Base-by-base conservation (phyloP, 2,797 vertebrate genomes). In the Takifugu ocellatus region DNA sequence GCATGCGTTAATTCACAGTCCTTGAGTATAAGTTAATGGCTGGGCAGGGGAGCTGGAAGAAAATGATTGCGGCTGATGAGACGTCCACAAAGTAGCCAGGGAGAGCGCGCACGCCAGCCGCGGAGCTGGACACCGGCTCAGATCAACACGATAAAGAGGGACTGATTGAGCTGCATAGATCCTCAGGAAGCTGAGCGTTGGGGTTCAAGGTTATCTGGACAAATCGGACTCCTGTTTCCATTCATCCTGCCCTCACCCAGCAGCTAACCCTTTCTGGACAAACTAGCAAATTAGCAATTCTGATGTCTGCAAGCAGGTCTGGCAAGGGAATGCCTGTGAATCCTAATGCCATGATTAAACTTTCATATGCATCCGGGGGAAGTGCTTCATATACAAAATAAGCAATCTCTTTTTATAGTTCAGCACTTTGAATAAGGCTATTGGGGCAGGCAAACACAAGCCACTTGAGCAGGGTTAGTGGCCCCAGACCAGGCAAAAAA, bases 341-440 rank as follows among this genome's bases (percentile, higher is more conserved):
- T 90, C 79, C 78, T 88, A 89, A 91, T 92, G 84, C 74, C 83
- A 63, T 87, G 83, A 87, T 92, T 90, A 88, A 85, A 85, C 86
- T 89, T 88, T 88, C 81, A 85, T 89, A 84, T 77, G 72, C 74
- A 54, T 84, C 81, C 81, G 61, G 65, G 79, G 81, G 77, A 84
- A 85, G 75, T 79, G 85, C 84, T 85, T 85, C 84, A 88, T 87
- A 78, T 78, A 84, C 78, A 85, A 85, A 85, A 86, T 77, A 86
- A 81, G 81, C 81, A 72, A 73, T 84, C 70, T 68, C 71, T 83
- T 87, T 85, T 82, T 70, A 82, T 87, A 85, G 86, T 83, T 81
- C 69, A 71, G 63, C 68, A 63, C 73, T 83, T 84, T 72, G 62
- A 74, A 68, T 67, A 60, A 68, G 71, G 60, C 64, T 71, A 80